A percentile compares a stretch with the other conserved stretches of the same genome.
phyloP scores from a whole-genome alignment of 2,888 invertebrate species.

The Melanostoma scalare region DNA sequence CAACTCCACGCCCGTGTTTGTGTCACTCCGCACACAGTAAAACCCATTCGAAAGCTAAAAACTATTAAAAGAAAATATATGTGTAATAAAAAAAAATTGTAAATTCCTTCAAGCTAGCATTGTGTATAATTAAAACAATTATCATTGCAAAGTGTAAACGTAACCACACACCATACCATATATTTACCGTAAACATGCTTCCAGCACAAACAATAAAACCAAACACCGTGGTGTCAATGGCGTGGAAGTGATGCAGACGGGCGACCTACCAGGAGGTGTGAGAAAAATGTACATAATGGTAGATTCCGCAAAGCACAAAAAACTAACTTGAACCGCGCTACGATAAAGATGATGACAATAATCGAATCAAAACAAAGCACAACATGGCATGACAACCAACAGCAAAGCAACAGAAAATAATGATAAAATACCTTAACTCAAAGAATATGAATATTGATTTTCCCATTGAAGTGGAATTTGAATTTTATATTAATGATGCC shows the following conservation, averaged over 20 bases:
- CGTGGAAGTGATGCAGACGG: not conserved
- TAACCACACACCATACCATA: slow-evolving; percentile 51
- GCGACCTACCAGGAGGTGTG: slow-evolving; percentile 36
- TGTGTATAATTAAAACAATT: slow-evolving; percentile 64
- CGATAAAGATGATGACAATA: slow-evolving; percentile 41
- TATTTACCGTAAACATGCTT: slow-evolving; percentile 63
- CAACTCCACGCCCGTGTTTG: slow-evolving; percentile 18
- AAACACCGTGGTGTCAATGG: not conserved
- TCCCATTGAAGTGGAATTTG: too few species aligned
- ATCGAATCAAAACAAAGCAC: slow-evolving; percentile 5
- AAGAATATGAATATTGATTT: too few species aligned
- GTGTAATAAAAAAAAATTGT: slow-evolving; percentile 1
- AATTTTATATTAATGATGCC: too few species aligned
- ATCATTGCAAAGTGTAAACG: slow-evolving; percentile 54
- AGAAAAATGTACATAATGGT: slow-evolving; percentile 48
- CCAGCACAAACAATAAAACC: slow-evolving; percentile 46
- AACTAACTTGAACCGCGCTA: not conserved
- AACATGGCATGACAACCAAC: too few species aligned
- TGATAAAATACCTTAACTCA: too few species aligned
- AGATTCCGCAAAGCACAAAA: slow-evolving; percentile 9
- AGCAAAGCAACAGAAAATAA: too few species aligned
- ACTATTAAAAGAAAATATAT: too few species aligned
- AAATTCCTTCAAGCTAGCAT: not conserved
- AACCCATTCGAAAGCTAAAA: slow-evolving; percentile 1
- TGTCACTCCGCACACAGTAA: slow-evolving; percentile 10